Base-by-base conservation (phyloP, 2,113 vertebrate species). In the Archocentrus centrarchus region DNA sequence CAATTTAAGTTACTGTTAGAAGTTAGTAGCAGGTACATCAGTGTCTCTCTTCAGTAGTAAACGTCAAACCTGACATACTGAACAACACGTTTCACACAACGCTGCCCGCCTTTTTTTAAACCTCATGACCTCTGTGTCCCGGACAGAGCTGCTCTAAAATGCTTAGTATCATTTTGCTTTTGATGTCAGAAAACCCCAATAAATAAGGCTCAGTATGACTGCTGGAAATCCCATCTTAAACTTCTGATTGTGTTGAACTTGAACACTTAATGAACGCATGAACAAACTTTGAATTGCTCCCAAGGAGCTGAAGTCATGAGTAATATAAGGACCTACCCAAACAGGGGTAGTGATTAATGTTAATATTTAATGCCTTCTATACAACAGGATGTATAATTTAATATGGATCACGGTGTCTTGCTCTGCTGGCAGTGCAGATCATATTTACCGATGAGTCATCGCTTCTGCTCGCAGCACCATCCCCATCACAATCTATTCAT, bases 361-460 rank as follows among this genome's bases (percentile, higher is more conserved):
- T 78, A 70, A 86, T 88, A 84, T 87, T 76, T 88, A 81, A 84
- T 83, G 79, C 20, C 3, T 62, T 85, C 75, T 61, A 88, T 50
- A 37, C 78, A 84, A 84, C 91, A 81, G 78, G 75, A 86, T 84
- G 86, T 84, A 86, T 82, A 79, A 87, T 88, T 91, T 82, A 90
- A 89, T 79, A 82, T 75, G 84, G 84, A 81, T 83, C 35, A 7
- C 59, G 1, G 85, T 20, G 73, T 80, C 78, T 83, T 27, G 82
- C 88, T 86, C 86, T 53, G 82, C 84, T 62, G 90, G 59, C 78
- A n/a, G 68, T 78, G 88, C 77, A 66, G 83, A 88, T 75, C 64
- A 81, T 76, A 63, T 75, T 75, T 73, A 83, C 37, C 27, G 85
- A 80, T 88, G 91, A 93, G 24, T 91, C 86, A 88, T 82, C 79